These are phyloP conservation scores for Crotalus helleri DNA, from an alignment of 2,113 vertebrate species.

Conservation along the genomic window DNA sequence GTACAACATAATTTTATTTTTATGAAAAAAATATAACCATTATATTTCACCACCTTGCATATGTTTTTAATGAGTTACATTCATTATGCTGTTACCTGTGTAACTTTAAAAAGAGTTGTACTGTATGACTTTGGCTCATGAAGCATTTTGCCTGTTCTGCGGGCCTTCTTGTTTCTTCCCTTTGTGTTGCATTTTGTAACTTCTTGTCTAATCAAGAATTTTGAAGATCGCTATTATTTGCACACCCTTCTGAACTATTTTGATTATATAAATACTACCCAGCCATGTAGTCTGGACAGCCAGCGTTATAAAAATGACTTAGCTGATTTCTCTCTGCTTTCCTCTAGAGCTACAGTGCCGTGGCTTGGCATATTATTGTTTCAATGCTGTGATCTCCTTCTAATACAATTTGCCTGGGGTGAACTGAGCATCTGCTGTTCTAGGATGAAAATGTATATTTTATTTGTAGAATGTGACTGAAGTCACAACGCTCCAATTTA, in stretches of 20 bases:
- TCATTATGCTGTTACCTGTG: neutral
- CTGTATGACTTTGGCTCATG: neutral
- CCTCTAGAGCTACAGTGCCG: neutral
- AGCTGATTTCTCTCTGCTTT: conserved; percentile 8
- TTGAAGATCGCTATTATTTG: neutral
- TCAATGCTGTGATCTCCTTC: neutral
- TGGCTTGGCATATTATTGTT: neutral
- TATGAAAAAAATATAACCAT: neutral
- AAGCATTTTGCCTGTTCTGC: neutral
- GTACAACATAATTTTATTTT: neutral
- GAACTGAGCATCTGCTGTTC: neutral
- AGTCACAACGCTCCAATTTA: neutral
- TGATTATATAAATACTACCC: neutral
- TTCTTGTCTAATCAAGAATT: neutral
- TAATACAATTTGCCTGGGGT: neutral
- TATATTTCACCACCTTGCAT: accelerated
- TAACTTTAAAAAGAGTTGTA: neutral
- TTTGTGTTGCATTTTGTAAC: neutral
- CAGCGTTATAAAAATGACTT: neutral
- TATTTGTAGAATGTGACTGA: neutral
- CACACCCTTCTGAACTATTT: neutral
- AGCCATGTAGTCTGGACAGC: neutral
- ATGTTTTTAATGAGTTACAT: accelerated
- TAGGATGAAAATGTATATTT: conserved; percentile 9
- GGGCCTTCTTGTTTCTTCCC: neutral